Evolutionary conservation across 2,888 invertebrate species (phyloP).

Genomic region (Melanchra persicariae): DNA sequence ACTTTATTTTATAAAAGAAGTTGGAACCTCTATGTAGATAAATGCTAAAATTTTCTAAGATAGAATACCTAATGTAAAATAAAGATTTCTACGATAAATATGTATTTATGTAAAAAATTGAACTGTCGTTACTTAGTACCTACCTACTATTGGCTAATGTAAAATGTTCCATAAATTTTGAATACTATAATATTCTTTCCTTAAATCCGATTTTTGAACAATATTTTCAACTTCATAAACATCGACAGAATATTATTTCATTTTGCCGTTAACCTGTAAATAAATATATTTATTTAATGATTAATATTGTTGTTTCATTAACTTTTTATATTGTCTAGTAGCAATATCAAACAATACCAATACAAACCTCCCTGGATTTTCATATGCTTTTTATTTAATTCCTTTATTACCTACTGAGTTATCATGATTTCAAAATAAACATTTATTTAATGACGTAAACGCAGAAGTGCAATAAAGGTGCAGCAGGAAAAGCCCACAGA

Average conservation of each 20-base stretch:
- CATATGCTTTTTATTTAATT: neutral
- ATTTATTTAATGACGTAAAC: neutral
- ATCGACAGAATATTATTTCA: slow-evolving; percentile 86
- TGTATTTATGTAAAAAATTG: slow-evolving; percentile 86
- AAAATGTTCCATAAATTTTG: slow-evolving; percentile 72
- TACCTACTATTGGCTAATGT: slow-evolving; percentile 73
- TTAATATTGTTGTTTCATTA: slow-evolving; percentile 80
- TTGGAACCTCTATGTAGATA: slow-evolving; percentile 68
- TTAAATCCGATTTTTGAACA: slow-evolving; percentile 67
- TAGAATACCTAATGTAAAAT: slow-evolving; percentile 79
- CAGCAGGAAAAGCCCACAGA: neutral
- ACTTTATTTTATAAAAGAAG: slow-evolving; percentile 63
- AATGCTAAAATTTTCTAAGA: slow-evolving; percentile 75
- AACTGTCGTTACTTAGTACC: slow-evolving; percentile 77
- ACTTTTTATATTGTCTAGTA: neutral
- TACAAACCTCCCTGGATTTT: neutral
- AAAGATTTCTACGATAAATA: slow-evolving; percentile 84
- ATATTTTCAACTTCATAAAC: slow-evolving; percentile 80
- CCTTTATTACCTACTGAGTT: neutral
- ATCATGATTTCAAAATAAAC: neutral
- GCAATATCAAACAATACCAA: neutral
- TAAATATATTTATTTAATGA: slow-evolving; percentile 91
- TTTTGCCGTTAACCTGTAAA: slow-evolving; percentile 88
- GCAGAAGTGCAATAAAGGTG: neutral
- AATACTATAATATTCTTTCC: slow-evolving; percentile 68